These are phyloP conservation scores for Drosophila colorata DNA, from an alignment of 2,888 invertebrate species.

Conservation along the genomic window DNA sequence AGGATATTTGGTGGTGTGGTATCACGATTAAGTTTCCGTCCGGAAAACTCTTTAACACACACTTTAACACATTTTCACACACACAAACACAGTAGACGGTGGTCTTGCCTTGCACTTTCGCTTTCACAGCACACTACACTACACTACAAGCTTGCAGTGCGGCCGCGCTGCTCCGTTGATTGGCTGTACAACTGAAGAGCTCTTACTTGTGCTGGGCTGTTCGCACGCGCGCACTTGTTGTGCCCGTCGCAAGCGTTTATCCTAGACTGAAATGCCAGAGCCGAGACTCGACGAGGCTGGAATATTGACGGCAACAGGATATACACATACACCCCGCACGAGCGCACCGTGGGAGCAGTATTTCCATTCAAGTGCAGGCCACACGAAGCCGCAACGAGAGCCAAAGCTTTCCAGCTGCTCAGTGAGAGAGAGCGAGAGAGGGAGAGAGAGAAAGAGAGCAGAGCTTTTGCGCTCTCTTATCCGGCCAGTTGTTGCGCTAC, in stretches of 20 bases:
- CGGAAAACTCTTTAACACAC: slow-evolving; percentile 13
- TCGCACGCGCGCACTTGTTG: slow-evolving; percentile 85
- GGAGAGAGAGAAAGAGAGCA: background rate
- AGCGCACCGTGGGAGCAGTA: slow-evolving; percentile 58
- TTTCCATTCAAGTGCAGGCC: slow-evolving; percentile 51
- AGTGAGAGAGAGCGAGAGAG: background rate
- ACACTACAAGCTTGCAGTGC: slow-evolving; percentile 40
- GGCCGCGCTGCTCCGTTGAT: slow-evolving; percentile 28
- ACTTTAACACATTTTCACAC: slow-evolving; percentile 1
- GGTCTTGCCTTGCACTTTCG: slow-evolving; percentile 26
- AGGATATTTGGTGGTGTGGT: slow-evolving; percentile 13
- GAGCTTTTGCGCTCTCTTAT: slow-evolving; percentile 72
- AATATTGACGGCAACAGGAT: slow-evolving; percentile 67
- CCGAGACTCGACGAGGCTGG: slow-evolving; percentile 79
- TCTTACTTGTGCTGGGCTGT: slow-evolving; percentile 45
- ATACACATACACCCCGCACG: slow-evolving; percentile 63
- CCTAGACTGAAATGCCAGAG: slow-evolving; percentile 83
- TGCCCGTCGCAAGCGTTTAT: slow-evolving; percentile 85
- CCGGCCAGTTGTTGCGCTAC: slow-evolving; percentile 73
- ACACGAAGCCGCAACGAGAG: slow-evolving; percentile 29
- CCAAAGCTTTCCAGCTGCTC: slow-evolving; percentile 54
- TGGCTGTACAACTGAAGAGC: slow-evolving; percentile 41
- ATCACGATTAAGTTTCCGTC: slow-evolving; percentile 12
- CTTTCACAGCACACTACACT: slow-evolving; percentile 44
- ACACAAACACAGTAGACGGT: background rate